These are phyloP conservation scores for Standfussiana lucernea DNA, from an alignment of 2,888 invertebrate genomes.

Conservation along the genomic window DNA sequence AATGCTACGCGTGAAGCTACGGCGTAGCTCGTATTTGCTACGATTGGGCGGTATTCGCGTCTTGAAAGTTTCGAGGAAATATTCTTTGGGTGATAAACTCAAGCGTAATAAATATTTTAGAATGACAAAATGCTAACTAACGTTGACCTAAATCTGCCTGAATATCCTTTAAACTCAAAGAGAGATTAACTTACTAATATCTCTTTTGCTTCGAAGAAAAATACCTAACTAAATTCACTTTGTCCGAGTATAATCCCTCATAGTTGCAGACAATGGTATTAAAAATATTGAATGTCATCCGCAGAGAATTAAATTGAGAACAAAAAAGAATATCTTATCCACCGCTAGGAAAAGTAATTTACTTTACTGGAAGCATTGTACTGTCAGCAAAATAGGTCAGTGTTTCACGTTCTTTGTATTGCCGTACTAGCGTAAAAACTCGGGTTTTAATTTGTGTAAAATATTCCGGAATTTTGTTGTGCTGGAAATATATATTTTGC, in stretches of 20 bases:
- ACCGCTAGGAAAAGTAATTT: conserved; percentile 75
- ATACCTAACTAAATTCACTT: not conserved
- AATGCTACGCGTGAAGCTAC: not conserved
- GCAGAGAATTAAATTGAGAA: conserved; percentile 50
- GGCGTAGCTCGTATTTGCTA: not conserved
- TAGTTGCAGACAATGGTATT: conserved; percentile 44
- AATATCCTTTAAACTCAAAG: not conserved
- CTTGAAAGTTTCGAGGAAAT: not conserved
- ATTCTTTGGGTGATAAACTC: not conserved
- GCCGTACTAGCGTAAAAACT: conserved; percentile 64
- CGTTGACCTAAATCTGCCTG: not conserved
- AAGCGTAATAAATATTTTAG: not conserved
- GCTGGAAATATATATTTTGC: conserved; percentile 30
- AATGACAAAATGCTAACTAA: not conserved
- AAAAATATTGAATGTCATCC: conserved; percentile 61
- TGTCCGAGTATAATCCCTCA: conserved; percentile 27
- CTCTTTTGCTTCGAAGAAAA: conserved; percentile 11
- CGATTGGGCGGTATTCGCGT: not conserved
- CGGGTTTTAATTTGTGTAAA: conserved; percentile 72
- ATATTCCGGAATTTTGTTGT: conserved; percentile 57
- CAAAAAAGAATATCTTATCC: conserved; percentile 57
- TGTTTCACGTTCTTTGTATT: conserved; percentile 67
- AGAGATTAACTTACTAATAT: not conserved
- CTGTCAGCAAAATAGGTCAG: conserved; percentile 78
- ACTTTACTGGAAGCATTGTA: conserved; percentile 78